A percentile compares a stretch with the other conserved stretches of the same genome.
Conservation (phyloP, 2,888 invertebrate species). For the Ophonus ardosiacus region DNA sequence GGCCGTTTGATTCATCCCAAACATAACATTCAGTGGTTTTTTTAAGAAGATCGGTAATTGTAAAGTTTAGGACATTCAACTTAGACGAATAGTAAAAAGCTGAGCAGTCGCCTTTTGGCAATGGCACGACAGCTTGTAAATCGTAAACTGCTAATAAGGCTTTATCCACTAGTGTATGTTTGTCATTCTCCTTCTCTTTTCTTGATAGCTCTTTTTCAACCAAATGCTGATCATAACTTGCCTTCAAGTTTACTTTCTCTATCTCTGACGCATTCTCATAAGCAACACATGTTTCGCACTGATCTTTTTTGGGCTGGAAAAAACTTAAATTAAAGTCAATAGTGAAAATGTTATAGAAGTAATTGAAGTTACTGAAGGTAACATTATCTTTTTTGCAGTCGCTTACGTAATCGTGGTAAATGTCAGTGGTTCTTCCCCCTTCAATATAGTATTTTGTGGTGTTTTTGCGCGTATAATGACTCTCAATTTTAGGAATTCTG, state of each 20-base stretch:
- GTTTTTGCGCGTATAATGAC: constrained; percentile 69
- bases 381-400: constrained; percentile 67
- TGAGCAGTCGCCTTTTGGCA: too few species aligned
- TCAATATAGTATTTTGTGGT: constrained; percentile 69
- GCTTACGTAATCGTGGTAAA: constrained; percentile 68
- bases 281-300: constrained; percentile 66
- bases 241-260: constrained; percentile 66
- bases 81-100: too few species aligned
- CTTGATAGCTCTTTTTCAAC: constrained; percentile 44
- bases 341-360: constrained; percentile 65
- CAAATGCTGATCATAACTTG: constrained; percentile 66
- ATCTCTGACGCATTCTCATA: constrained; percentile 68
- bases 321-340: constrained; percentile 71
- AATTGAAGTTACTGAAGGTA: constrained; percentile 68
- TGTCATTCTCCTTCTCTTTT: too few species aligned
- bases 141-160: too few species aligned
- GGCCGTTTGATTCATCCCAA: too few species aligned
- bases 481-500: constrained; percentile 66
- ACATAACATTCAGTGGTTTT: too few species aligned
- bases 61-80: too few species aligned
- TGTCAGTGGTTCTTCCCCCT: constrained; percentile 68
- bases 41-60: too few species aligned
- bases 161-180: too few species aligned
- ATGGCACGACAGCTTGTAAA: too few species aligned
- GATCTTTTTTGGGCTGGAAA: constrained; percentile 68